Percentiles rank a stretch among this genome's conserved stretches.
These are phyloP conservation scores for Cettia cetti DNA, from an alignment of 2,113 vertebrate genomes.

Conservation along the genomic window DNA sequence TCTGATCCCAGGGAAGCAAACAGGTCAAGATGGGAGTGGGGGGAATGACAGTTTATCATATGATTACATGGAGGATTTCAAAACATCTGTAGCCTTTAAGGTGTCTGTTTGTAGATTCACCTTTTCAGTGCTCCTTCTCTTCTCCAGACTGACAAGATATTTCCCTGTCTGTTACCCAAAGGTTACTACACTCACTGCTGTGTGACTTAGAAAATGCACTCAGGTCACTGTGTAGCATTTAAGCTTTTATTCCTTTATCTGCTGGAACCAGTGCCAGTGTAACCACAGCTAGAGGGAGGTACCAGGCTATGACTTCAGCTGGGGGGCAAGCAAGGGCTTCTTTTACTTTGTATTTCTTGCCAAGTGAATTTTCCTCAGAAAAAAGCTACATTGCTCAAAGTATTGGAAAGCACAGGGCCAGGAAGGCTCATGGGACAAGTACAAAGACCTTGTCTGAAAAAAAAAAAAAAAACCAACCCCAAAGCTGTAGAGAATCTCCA, in stretches of 20 bases:
- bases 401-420: not conserved
- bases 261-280: not conserved
- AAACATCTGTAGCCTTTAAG: not conserved
- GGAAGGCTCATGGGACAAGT: not conserved
- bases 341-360: not conserved
- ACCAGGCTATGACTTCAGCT: not conserved
- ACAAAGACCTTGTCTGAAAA: not conserved
- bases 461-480: not conserved
- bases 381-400: not conserved
- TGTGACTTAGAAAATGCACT: not conserved
- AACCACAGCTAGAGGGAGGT: not conserved
- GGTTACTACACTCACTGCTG: not conserved
- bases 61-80: not conserved
- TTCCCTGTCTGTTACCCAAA: not conserved
- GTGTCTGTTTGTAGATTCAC: not conserved
- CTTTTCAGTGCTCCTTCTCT: not conserved
- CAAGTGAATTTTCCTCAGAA: not conserved
- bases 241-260: not conserved
- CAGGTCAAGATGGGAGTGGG: not conserved
- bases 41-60: not conserved
- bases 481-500: not conserved
- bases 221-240: rapidly evolving
- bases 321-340: not conserved
- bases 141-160: not conserved
- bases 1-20: not conserved